phyloP scores from a whole-genome alignment of 2,113 vertebrate genomes.

The Thomomys bottae region DNA sequence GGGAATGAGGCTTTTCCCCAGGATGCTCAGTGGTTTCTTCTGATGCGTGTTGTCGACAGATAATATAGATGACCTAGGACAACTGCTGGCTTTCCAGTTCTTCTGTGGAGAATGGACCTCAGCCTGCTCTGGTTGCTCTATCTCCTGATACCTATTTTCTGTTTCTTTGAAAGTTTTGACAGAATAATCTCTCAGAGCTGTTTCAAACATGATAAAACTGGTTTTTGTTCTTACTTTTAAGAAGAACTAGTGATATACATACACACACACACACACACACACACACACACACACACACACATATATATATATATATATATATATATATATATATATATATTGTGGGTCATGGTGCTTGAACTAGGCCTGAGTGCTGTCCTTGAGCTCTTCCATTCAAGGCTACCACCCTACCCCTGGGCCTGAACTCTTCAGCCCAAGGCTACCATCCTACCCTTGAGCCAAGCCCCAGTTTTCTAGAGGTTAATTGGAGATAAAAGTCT shows the following conservation, averaged over 20 bases:
- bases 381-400: no score
- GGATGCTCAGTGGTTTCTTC: background rate
- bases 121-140: background rate
- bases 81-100: background rate
- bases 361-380: no score
- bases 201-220: conserved; percentile 38
- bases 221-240: conserved; percentile 63
- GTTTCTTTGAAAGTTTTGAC: conserved; percentile 26
- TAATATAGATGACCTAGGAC: background rate
- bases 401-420: no score
- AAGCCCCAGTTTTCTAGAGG: no score
- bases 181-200: conserved; percentile 14
- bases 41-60: background rate
- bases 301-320: no score
- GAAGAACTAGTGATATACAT: conserved; percentile 30
- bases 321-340: no score
- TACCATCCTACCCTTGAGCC: no score
- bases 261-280: no score
- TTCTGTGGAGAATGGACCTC: background rate
- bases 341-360: no score
- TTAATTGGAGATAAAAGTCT: no score
- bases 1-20: background rate
- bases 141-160: background rate
- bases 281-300: no score
- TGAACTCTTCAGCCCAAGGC: no score